Evolutionary conservation across 2,797 vertebrate species (phyloP).

Genomic region (Fringilla coelebs): DNA sequence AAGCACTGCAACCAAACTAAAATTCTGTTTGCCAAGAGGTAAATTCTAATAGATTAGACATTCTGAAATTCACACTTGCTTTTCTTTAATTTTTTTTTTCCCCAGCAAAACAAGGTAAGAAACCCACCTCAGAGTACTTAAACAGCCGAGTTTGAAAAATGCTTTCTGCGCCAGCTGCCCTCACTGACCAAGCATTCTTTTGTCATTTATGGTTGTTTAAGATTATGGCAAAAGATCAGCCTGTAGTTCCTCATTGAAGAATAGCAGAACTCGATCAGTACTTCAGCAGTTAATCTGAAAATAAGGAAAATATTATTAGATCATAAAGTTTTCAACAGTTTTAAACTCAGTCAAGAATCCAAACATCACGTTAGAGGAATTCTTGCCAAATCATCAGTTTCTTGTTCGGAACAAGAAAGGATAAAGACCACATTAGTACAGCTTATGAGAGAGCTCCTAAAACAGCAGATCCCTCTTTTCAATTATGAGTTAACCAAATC

Average conservation of each 20-base stretch:
- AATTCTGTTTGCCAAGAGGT: not conserved
- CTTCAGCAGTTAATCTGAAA: slow-evolving; percentile 87
- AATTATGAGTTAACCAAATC: not conserved
- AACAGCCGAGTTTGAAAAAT: slow-evolving; percentile 84
- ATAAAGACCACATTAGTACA: not conserved
- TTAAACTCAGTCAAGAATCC: not conserved
- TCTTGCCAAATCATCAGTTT: not conserved
- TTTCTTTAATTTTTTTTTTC: not conserved
- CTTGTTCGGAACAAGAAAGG: not conserved
- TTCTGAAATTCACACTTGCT: not conserved
- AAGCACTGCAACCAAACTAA: not conserved
- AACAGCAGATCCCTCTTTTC: not conserved
- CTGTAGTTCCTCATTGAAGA: slow-evolving; percentile 99
- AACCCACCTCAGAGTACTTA: slow-evolving; percentile 92
- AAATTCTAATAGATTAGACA: not conserved
- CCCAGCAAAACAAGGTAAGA: not conserved
- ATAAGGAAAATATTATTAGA: slow-evolving; percentile 26
- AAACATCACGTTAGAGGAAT: not conserved
- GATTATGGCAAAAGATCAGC: slow-evolving; percentile 99
- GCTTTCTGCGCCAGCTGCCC: slow-evolving; percentile 88
- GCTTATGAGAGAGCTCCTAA: not conserved
- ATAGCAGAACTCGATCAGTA: slow-evolving; percentile 97
- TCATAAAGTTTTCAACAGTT: not conserved
- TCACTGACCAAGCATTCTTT: slow-evolving; percentile 86
- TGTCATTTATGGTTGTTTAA: slow-evolving; percentile 99